phyloP scores from a whole-genome alignment of 2,113 vertebrate genomes.

The Agapornis roseicollis region DNA sequence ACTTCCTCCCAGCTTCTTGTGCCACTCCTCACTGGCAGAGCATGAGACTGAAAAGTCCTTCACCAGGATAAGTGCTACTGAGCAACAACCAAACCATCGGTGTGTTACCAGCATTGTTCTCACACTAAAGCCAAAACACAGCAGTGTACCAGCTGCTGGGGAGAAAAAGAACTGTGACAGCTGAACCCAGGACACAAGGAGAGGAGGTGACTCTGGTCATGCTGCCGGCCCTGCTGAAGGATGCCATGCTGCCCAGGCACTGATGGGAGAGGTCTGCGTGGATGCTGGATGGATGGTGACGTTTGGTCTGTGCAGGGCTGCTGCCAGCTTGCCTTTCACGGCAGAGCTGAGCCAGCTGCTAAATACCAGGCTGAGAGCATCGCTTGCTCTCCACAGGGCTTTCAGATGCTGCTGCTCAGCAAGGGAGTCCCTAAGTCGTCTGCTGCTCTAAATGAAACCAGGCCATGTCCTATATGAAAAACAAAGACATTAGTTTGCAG shows the following conservation, averaged over 20 bases:
- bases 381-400: background rate
- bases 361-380: background rate
- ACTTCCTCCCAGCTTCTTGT: background rate
- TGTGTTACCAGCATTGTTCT: background rate
- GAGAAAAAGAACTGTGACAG: background rate
- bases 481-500: background rate
- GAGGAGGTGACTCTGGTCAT: rapidly evolving
- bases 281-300: background rate
- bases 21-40: background rate
- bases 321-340: background rate
- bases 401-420: background rate
- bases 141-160: background rate
- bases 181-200: background rate
- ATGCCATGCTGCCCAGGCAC: background rate
- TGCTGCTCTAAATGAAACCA: background rate
- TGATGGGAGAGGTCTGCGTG: background rate
- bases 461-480: background rate
- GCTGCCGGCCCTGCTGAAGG: background rate
- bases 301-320: rapidly evolving
- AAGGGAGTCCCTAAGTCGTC: background rate
- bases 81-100: background rate
- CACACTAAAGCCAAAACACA: background rate
- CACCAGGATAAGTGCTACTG: background rate
- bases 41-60: background rate
- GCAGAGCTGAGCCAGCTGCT: background rate